Conservation (phyloP, 2,888 invertebrate species). For the Erebia ligea region DNA sequence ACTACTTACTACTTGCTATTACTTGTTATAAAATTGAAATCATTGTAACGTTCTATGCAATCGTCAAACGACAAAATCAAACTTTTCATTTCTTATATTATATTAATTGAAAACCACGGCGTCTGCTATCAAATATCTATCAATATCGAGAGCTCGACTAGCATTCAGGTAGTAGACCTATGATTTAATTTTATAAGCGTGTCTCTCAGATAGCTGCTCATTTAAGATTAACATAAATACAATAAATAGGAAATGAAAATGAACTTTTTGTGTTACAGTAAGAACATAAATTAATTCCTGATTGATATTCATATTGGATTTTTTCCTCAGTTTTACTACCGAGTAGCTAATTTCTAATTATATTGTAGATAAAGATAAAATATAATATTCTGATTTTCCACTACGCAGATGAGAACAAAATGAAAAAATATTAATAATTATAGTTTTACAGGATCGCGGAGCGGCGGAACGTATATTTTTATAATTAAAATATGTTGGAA, state of each 20-base stretch:
- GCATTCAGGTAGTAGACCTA: background rate
- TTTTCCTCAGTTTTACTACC: background rate
- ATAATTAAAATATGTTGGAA: too few species aligned
- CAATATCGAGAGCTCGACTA: background rate
- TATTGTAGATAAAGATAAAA: background rate
- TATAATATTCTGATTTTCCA: too few species aligned
- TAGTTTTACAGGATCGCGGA: too few species aligned
- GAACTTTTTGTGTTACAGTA: background rate
- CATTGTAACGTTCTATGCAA: too few species aligned
- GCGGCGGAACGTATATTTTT: too few species aligned
- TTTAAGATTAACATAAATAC: slow-evolving; percentile 18
- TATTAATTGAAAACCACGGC: background rate
- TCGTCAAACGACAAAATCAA: background rate
- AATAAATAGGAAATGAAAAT: slow-evolving; percentile 31
- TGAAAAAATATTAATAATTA: too few species aligned
- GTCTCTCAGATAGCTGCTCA: slow-evolving; percentile 1
- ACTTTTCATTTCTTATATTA: background rate
- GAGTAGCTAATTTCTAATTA: background rate
- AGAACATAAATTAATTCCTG: background rate
- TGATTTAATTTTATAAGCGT: background rate
- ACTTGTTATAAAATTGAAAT: too few species aligned
- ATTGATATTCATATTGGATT: background rate
- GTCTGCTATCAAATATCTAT: background rate
- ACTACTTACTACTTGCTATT: too few species aligned
- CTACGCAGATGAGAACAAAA: too few species aligned